phyloP scores from a whole-genome alignment of 1,140 invertebrate genomes.

The Drepana arcuata region DNA sequence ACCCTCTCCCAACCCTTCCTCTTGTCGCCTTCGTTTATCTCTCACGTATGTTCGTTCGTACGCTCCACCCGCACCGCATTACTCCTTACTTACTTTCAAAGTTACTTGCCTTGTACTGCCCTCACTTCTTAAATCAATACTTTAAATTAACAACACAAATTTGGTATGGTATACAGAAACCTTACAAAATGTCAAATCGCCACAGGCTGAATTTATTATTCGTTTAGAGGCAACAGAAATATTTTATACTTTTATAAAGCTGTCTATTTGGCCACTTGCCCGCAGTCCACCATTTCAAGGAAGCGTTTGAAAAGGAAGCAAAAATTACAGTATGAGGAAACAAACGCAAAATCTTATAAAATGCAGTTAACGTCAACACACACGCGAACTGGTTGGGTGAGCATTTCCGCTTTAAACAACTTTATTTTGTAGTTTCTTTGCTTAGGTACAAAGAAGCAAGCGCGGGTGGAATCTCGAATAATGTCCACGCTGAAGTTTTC shows the following conservation, averaged over 20 bases:
- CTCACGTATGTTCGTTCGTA: constrained; percentile 47
- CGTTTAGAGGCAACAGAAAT: constrained; percentile 32
- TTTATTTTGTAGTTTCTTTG: constrained; percentile 41
- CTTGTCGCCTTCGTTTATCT: constrained; percentile 51
- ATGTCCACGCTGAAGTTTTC: constrained; percentile 17
- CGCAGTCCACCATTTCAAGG: constrained; percentile 30
- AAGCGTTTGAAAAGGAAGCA: constrained; percentile 49
- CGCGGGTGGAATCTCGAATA: constrained; percentile 27
- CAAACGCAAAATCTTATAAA: constrained; percentile 61
- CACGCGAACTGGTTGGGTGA: constrained; percentile 34
- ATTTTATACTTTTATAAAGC: constrained; percentile 50
- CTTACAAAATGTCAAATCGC: constrained; percentile 13
- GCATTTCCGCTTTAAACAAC: constrained; percentile 30
- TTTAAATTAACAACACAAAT: too few species aligned
- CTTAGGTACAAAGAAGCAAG: constrained; percentile 8
- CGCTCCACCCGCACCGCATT: constrained; percentile 29
- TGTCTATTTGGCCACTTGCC: constrained; percentile 58
- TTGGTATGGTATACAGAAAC: constrained; percentile 11
- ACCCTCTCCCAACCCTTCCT: constrained; percentile 16
- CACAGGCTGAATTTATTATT: constrained; percentile 27
- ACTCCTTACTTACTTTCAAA: constrained; percentile 27
- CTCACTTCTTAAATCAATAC: constrained; percentile 27
- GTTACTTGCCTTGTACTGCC: constrained; percentile 26
- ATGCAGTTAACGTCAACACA: constrained; percentile 60
- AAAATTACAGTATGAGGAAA: constrained; percentile 45